These are phyloP conservation scores for Ispidina lecontei DNA, from an alignment of 2,797 vertebrate genomes.

Conservation along the genomic window DNA sequence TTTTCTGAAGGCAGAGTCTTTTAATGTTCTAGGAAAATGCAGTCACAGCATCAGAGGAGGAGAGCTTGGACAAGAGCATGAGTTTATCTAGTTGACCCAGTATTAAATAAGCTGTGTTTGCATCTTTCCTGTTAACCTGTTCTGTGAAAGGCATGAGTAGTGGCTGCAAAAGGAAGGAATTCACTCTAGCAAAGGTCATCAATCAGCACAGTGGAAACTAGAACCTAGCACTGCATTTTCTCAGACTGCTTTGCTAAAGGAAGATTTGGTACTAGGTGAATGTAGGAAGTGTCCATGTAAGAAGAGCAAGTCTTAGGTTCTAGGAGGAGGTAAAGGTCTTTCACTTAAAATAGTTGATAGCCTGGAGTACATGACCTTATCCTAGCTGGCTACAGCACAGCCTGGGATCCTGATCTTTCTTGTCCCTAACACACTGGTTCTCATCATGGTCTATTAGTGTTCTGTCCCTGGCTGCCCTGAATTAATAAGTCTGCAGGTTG, in stretches of 20 bases:
- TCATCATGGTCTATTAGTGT: not conserved
- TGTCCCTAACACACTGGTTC: accelerated
- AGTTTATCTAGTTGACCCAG: not conserved
- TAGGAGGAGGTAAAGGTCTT: not conserved
- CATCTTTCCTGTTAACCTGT: not conserved
- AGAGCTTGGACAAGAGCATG: not conserved
- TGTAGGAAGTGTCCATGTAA: not conserved
- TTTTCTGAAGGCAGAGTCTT: not conserved
- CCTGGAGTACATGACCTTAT: accelerated
- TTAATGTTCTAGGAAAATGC: not conserved
- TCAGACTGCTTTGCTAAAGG: not conserved
- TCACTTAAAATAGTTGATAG: not conserved
- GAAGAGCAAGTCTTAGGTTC: not conserved
- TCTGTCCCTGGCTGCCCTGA: not conserved
- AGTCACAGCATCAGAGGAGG: not conserved
- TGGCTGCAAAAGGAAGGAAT: not conserved
- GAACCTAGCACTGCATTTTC: accelerated
- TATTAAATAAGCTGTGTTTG: not conserved
- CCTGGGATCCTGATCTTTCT: not conserved
- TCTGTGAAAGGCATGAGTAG: not conserved
- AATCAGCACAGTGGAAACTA: not conserved
- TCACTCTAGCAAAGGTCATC: not conserved
- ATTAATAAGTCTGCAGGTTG: accelerated
- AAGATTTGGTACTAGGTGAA: not conserved
- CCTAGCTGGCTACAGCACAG: not conserved